These are phyloP conservation scores for Scaptomyza reducta DNA, from an alignment of 2,888 invertebrate species.

Conservation along the genomic window DNA sequence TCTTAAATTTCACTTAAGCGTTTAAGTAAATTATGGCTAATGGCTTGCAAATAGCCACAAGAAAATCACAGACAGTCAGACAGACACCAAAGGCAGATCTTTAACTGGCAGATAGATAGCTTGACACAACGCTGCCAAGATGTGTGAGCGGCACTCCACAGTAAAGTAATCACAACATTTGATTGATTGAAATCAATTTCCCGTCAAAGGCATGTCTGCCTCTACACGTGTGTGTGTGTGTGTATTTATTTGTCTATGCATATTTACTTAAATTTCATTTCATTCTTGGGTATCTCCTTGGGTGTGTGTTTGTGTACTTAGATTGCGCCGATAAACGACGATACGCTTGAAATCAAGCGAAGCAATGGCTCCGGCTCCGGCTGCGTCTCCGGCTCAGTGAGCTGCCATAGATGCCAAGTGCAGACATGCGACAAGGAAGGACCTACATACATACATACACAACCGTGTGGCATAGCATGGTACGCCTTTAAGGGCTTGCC, in stretches of 20 bases:
- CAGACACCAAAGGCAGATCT: constrained; percentile 15
- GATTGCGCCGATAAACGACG: constrained; percentile 59
- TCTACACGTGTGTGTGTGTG: constrained; percentile 15
- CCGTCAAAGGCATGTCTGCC: constrained; percentile 74
- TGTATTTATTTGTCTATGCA: constrained; percentile 57
- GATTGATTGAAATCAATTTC: constrained; percentile 84
- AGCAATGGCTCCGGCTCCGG: constrained; percentile 22
- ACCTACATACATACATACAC: neutral
- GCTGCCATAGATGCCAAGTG: constrained; percentile 36
- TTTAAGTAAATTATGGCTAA: constrained; percentile 77
- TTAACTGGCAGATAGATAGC: constrained; percentile 10
- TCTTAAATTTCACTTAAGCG: constrained; percentile 64
- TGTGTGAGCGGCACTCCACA: constrained; percentile 54
- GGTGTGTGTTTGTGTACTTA: constrained; percentile 22
- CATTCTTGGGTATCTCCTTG: constrained; percentile 20
- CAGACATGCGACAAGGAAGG: constrained; percentile 54
- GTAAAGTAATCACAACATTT: constrained; percentile 81
- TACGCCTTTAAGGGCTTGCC: neutral
- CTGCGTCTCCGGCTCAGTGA: constrained; percentile 9
- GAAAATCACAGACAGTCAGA: constrained; percentile 22
- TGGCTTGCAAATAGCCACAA: constrained; percentile 60
- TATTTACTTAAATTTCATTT: constrained; percentile 69
- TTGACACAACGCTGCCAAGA: constrained; percentile 44
- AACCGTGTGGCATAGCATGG: neutral
- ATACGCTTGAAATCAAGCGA: constrained; percentile 64